Percentiles rank a stretch among this genome's conserved stretches.
Evolutionary conservation across 2,888 invertebrate genomes (phyloP).

Genomic region (Scrobipalpa atriplicella): DNA sequence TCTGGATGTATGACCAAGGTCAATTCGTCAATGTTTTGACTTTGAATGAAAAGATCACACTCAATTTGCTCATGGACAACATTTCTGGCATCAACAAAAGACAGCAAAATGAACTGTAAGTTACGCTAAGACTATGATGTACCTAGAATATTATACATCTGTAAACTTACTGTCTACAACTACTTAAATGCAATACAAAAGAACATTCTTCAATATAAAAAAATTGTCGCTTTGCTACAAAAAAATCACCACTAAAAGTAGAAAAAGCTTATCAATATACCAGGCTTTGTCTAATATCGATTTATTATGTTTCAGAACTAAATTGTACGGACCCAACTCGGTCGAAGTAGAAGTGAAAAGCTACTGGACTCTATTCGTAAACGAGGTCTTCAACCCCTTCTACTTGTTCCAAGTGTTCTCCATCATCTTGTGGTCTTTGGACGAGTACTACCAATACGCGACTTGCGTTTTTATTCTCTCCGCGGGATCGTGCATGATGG

Average conservation of each 20-base stretch:
- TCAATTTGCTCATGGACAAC: slow-evolving; percentile 77
- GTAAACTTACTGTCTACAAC: too few relatives aligned
- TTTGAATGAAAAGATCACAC: slow-evolving; percentile 74
- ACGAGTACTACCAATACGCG: slow-evolving; percentile 94
- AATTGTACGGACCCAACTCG: slow-evolving; percentile 87
- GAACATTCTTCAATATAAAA: too few relatives aligned
- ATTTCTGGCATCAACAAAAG: slow-evolving; percentile 77
- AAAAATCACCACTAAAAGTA: too few relatives aligned
- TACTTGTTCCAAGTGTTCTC: slow-evolving; percentile 95
- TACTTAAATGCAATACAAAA: too few relatives aligned
- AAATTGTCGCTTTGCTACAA: too few relatives aligned
- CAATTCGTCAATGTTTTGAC: slow-evolving; percentile 74
- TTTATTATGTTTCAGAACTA: slow-evolving; percentile 78
- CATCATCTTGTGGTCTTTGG: slow-evolving; percentile 91
- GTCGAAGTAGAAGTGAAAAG: slow-evolving; percentile 88
- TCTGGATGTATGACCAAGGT: slow-evolving; percentile 78
- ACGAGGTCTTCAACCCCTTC: slow-evolving; percentile 93
- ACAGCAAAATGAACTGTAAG: slow-evolving; percentile 83
- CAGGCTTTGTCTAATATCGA: neutral
- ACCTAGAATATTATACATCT: neutral
- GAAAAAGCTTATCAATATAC: too few relatives aligned
- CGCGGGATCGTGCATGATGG: slow-evolving; percentile 88
- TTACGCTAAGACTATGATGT: slow-evolving; percentile 33
- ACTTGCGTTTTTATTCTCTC: slow-evolving; percentile 92
- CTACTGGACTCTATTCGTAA: slow-evolving; percentile 85